Evolutionary conservation across 2,888 invertebrate species (phyloP).

Genomic region (Conchocele bisecta): DNA sequence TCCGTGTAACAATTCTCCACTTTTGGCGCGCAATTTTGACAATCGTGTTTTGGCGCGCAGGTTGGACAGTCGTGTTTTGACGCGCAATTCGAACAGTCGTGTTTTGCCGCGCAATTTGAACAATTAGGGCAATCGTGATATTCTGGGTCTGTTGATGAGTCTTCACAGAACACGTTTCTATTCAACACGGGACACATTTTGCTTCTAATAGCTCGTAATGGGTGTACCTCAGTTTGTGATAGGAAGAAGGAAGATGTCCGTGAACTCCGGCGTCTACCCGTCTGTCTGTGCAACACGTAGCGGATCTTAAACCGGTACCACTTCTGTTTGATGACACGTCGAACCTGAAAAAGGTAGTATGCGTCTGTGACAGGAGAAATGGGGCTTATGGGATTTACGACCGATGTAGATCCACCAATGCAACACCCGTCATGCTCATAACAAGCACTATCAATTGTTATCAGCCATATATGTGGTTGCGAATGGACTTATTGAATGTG

Average conservation of each 20-base stretch:
- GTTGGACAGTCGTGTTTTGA: no score
- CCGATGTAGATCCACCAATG: no score
- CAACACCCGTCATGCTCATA: no score
- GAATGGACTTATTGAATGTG: no score
- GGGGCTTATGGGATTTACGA: no score
- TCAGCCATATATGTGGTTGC: not conserved
- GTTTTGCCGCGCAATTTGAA: no score
- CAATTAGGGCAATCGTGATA: no score
- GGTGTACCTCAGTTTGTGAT: constrained; percentile 76
- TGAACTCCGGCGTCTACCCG: constrained; percentile 72
- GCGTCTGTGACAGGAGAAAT: no score
- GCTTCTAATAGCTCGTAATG: constrained; percentile 60
- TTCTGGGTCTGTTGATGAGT: constrained; percentile 28
- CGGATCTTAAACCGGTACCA: constrained; percentile 75
- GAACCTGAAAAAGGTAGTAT: constrained; percentile 66
- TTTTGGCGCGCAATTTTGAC: constrained; percentile 7
- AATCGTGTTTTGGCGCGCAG: no score
- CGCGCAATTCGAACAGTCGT: no score
- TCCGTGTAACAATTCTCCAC: not conserved
- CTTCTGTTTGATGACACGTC: constrained; percentile 74
- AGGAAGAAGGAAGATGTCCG: constrained; percentile 75
- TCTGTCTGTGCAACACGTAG: constrained; percentile 61
- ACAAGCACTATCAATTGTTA: no score
- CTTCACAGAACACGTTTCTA: constrained; percentile 39
- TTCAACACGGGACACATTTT: constrained; percentile 58